Base-by-base conservation (phyloP, 2,113 vertebrate species). In the Osmerus eperlanus region DNA sequence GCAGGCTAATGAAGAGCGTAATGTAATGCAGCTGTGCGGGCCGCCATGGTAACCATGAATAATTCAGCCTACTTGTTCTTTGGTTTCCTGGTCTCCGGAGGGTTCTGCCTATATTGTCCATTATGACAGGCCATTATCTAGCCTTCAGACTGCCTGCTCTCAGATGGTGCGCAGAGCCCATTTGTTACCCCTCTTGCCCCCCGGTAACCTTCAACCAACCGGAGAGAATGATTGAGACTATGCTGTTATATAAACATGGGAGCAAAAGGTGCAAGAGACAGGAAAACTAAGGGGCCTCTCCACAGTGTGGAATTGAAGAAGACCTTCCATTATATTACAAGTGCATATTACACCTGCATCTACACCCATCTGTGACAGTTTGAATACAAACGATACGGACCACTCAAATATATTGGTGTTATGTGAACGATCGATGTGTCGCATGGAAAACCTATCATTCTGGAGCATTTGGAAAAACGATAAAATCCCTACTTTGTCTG, bases 111-210 rank as follows among this genome's bases (percentile, higher is more conserved):
- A 92, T 93, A 95, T 97, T 96, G 96, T 97, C 96, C 92, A 92
- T 93, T 90, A 91, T 95, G 95, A 96, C 93, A 96, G 95, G 92
- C 94, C 94, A 95, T 97, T 98, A 97, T 95, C 93, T 93, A 90
- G 93, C 93, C 94, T 90, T 94, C 92, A 91, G 94, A 92, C 92
- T 93, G 93, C 96, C 94, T 92, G 94, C 94, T 95, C 91, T 94
- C 87, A 93, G 90, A 87, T 88, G 88, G 92, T 92, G 92, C 91
- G 91, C 94, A 91, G 88, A 87, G 91, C 89, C 86, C 86, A 91
- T 92, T 92, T 96, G 93, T 92, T 91, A 89, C 82, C 88, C 83
- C 87, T 88, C 83, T 87, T 89, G 87, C 88, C 87, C 89, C 86
- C 86, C 77, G 72, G 93, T 96, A 96, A 97, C 95, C 96, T 97